Evolutionary conservation across 2,113 vertebrate species (phyloP).

Genomic region (Polypterus bichir): DNA sequence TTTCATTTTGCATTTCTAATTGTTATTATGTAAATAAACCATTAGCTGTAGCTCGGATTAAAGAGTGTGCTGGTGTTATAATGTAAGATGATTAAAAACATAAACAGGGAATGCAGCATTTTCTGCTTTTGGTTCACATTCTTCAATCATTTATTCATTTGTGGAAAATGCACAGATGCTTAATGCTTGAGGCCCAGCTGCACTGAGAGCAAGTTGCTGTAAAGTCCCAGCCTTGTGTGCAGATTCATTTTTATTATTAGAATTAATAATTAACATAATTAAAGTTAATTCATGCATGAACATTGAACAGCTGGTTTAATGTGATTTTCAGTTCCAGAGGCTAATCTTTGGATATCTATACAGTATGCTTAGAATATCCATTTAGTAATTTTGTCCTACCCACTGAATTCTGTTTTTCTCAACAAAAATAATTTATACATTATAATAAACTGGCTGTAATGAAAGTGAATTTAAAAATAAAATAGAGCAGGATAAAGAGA

Average conservation of each 20-base stretch:
- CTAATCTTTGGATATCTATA: too few species aligned
- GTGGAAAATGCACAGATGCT: background rate
- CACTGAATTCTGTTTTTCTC: background rate
- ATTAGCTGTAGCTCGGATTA: constrained; percentile 7
- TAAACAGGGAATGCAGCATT: constrained; percentile 1
- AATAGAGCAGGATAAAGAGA: background rate
- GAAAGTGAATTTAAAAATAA: background rate
- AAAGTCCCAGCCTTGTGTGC: too few species aligned
- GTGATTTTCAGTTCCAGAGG: background rate
- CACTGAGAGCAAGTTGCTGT: background rate
- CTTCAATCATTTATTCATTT: background rate
- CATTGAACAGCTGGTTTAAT: background rate
- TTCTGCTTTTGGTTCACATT: background rate
- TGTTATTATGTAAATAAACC: constrained; percentile 5
- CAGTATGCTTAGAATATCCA: background rate
- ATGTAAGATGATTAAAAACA: constrained; percentile 3
- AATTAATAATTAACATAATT: background rate
- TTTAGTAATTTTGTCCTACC: background rate
- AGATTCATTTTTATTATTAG: too few species aligned
- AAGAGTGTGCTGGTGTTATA: background rate
- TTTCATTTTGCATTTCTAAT: background rate
- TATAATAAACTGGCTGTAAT: background rate
- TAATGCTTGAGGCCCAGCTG: background rate
- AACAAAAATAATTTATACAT: background rate
- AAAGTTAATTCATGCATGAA: background rate